Percentiles rank a stretch among this genome's conserved stretches.
These are phyloP conservation scores for Chironomus riparius DNA, from an alignment of 2,888 invertebrate species.

Conservation along the genomic window DNA sequence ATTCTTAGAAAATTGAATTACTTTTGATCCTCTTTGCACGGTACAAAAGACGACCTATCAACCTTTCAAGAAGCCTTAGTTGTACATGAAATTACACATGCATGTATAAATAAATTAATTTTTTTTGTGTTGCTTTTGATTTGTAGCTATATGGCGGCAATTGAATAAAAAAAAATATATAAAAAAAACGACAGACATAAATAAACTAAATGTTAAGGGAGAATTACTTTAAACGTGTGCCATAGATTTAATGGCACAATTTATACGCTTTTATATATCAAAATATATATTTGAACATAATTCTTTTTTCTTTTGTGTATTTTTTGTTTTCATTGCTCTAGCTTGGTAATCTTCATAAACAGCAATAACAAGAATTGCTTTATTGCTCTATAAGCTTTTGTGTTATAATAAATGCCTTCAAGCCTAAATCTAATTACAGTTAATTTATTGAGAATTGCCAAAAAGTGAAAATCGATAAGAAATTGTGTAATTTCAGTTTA, in stretches of 20 bases:
- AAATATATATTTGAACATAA: not conserved
- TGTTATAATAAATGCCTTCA: conserved; percentile 16
- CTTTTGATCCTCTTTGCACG: not conserved
- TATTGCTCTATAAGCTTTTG: conserved; percentile 24
- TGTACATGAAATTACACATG: no score
- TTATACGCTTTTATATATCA: not conserved
- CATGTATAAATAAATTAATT: not conserved
- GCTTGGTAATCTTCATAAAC: not conserved
- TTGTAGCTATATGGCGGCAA: not conserved
- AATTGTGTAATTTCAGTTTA: not conserved
- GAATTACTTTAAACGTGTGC: not conserved
- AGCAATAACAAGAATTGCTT: conserved; percentile 10
- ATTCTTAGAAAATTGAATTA: no score
- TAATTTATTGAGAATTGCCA: conserved; percentile 23
- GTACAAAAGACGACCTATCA: no score
- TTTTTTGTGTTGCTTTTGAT: not conserved
- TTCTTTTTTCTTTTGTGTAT: not conserved
- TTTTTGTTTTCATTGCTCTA: not conserved
- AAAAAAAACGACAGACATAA: not conserved
- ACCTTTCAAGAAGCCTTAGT: no score
- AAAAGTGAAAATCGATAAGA: conserved; percentile 17
- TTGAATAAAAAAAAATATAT: not conserved
- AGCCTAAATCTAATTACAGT: conserved; percentile 23
- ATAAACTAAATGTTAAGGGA: not conserved
- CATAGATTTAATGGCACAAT: not conserved